Percentiles rank a stretch among this genome's conserved stretches.
phyloP scores from a whole-genome alignment of 1,140 invertebrate genomes.

The Reticulitermes speratus region DNA sequence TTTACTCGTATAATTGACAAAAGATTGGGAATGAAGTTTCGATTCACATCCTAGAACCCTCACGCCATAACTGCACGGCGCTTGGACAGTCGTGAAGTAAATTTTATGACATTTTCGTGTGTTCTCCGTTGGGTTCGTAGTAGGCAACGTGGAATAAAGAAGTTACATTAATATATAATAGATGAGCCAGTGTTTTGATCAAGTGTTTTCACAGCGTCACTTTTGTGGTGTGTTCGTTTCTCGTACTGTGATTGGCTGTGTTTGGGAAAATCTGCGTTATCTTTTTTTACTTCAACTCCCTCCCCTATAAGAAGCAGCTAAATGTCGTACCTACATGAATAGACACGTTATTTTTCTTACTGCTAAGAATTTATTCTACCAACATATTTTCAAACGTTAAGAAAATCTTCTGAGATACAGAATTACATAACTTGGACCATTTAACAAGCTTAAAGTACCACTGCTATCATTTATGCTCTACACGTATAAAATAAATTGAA shows the following conservation, averaged over 20 bases:
- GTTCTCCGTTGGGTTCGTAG: no score
- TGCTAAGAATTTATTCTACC: neutral
- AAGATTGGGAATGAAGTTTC: no score
- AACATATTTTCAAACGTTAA: constrained; percentile 8
- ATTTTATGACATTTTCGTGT: no score
- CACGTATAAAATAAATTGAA: constrained; percentile 10
- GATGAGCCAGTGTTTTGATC: no score
- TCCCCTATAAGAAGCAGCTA: neutral
- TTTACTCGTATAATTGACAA: no score
- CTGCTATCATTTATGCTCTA: neutral
- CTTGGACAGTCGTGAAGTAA: no score
- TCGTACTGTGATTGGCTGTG: neutral
- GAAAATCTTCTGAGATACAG: neutral
- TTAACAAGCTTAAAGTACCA: neutral
- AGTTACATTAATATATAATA: no score
- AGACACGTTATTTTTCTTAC: constrained; percentile 7
- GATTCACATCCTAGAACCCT: no score
- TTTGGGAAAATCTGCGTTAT: neutral
- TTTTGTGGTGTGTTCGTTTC: neutral
- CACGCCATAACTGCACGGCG: no score
- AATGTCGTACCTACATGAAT: neutral
- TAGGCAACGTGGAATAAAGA: no score
- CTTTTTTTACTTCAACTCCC: neutral
- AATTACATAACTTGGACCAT: constrained; percentile 19
- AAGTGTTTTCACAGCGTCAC: no score